phyloP scores from a whole-genome alignment of 2,113 vertebrate genomes.

The Tragelaphus strepsiceros region DNA sequence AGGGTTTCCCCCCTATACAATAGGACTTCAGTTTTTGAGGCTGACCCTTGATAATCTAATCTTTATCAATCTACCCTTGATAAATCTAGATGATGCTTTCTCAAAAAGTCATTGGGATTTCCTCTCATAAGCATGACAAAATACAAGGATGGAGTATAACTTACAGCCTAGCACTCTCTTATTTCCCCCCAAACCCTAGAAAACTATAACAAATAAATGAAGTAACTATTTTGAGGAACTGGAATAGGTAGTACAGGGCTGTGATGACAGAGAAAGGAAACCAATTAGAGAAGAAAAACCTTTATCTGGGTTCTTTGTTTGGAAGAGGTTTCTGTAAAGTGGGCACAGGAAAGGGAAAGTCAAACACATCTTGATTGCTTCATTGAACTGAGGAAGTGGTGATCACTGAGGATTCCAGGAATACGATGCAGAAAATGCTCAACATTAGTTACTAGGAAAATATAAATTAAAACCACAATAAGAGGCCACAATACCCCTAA shows the following conservation, averaged over 20 bases:
- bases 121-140: not conserved
- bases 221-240: not conserved
- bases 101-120: not conserved
- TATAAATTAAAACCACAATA: not conserved
- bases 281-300: not conserved
- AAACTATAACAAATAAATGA: not conserved
- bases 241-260: not conserved
- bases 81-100: not conserved
- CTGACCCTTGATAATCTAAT: not conserved
- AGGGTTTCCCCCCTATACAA: not conserved
- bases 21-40: not conserved
- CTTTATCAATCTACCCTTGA: not conserved
- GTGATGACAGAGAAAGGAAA: not conserved
- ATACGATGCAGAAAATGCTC: not conserved
- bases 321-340: not conserved
- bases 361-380: rapidly evolving
- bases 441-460: not conserved
- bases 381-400: not conserved
- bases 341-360: not conserved
- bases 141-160: not conserved
- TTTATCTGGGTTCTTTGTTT: not conserved
- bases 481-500: not conserved
- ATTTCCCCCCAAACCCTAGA: not conserved
- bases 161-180: too few relatives aligned
- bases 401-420: not conserved